Conservation (phyloP, 2,113 vertebrate genomes). For the Synchiropus splendidus region DNA sequence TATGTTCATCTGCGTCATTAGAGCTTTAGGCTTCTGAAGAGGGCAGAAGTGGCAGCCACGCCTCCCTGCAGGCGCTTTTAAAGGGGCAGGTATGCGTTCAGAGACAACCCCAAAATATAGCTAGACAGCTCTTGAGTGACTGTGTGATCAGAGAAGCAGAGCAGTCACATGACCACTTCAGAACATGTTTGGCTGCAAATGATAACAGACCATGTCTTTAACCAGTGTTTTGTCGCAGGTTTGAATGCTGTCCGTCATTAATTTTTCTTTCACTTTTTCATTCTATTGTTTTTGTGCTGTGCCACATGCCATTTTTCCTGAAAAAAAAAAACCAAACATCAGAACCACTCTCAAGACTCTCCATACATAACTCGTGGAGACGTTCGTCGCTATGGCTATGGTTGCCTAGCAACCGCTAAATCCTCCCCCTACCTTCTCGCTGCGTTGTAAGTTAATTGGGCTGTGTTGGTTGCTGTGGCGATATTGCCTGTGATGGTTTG, state of each 20-base stretch:
- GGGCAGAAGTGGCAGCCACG: no score
- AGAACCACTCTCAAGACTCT: conserved; percentile 64
- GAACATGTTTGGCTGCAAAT: neutral
- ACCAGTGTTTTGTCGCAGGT: conserved; percentile 53
- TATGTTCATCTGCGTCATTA: no score
- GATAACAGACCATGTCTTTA: no score
- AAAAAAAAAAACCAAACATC: conserved; percentile 62
- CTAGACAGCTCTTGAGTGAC: no score
- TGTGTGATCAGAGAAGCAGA: no score
- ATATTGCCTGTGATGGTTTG: conserved; percentile 76
- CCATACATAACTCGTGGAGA: conserved; percentile 74
- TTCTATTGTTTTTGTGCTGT: conserved; percentile 73
- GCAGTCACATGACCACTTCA: no score
- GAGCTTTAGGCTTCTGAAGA: no score
- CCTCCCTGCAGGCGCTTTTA: no score
- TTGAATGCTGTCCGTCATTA: conserved; percentile 56
- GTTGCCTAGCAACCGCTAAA: conserved; percentile 73
- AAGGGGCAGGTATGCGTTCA: no score
- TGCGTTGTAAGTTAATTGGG: conserved; percentile 79
- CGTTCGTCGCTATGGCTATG: conserved; percentile 72
- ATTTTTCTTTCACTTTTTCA: conserved; percentile 60
- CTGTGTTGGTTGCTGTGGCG: conserved; percentile 76
- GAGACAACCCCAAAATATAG: no score
- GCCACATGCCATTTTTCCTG: conserved; percentile 66
- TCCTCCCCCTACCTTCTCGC: conserved; percentile 66